Percentiles rank a stretch among this genome's conserved stretches.
These are phyloP conservation scores for Furnarius figulus DNA, from an alignment of 2,113 vertebrate genomes.

Conservation along the genomic window DNA sequence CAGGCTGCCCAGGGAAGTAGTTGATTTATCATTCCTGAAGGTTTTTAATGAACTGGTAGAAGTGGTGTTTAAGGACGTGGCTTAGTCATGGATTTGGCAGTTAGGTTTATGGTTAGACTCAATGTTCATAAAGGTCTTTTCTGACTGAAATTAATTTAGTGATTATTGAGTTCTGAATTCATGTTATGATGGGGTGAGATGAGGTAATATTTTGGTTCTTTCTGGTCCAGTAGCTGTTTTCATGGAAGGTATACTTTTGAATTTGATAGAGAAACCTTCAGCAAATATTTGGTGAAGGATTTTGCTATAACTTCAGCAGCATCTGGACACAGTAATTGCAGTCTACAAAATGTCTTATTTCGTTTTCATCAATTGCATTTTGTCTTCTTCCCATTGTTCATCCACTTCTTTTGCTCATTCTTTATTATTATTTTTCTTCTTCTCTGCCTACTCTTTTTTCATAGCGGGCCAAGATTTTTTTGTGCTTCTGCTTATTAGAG, in stretches of 20 bases:
- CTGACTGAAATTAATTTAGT: background rate
- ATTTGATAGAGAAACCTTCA: background rate
- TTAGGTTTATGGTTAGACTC: rapidly evolving
- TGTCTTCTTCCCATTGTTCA: background rate
- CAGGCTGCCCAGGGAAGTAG: background rate
- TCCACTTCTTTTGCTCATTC: background rate
- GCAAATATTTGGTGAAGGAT: background rate
- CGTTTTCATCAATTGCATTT: background rate
- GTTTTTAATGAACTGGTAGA: background rate
- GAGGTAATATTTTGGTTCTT: background rate
- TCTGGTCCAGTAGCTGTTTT: background rate
- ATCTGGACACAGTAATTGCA: background rate
- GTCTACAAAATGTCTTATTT: background rate
- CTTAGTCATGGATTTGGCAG: background rate
- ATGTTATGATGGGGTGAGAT: background rate
- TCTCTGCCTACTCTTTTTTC: background rate
- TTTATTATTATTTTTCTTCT: background rate
- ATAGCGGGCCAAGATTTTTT: background rate
- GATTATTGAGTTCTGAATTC: background rate
- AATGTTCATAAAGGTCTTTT: background rate
- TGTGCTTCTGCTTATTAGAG: background rate
- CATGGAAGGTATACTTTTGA: background rate
- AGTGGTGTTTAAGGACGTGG: background rate
- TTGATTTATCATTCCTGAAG: background rate
- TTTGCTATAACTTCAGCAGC: background rate